phyloP scores from a whole-genome alignment of 1,140 invertebrate species.

The Nymphalis io region DNA sequence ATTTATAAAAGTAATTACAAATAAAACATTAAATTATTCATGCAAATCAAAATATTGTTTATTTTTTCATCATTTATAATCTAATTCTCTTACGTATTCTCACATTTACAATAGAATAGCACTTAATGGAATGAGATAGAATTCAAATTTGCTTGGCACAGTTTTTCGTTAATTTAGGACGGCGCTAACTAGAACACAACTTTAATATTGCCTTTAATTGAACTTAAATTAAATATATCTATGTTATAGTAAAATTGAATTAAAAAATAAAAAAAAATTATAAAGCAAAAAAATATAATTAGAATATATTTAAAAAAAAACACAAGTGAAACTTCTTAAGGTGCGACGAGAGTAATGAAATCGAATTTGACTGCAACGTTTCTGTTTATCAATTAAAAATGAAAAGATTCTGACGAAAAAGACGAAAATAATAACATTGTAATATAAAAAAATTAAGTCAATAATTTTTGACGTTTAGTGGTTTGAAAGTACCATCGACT shows the following conservation, averaged over 20 bases:
- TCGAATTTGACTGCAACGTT: too few relatives aligned
- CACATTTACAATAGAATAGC: conserved; percentile 36
- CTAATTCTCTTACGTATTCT: conserved; percentile 28
- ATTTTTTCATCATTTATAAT: conserved; percentile 32
- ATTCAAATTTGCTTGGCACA: conserved; percentile 54
- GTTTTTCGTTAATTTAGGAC: conserved; percentile 50
- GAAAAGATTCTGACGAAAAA: too few relatives aligned
- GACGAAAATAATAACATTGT: too few relatives aligned
- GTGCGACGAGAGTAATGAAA: too few relatives aligned
- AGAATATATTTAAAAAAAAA: too few relatives aligned
- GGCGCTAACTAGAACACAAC: conserved; percentile 43
- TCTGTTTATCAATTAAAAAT: too few relatives aligned
- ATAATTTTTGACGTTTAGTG: too few relatives aligned
- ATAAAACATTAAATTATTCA: conserved; percentile 47
- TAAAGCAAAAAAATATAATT: too few relatives aligned
- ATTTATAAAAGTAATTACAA: conserved; percentile 70
- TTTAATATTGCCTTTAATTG: conserved; percentile 14
- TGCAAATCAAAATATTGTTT: conserved; percentile 34
- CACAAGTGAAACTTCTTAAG: too few relatives aligned
- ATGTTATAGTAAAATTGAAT: background rate
- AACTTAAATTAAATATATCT: background rate
- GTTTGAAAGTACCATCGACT: too few relatives aligned
- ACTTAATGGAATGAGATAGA: conserved; percentile 25
- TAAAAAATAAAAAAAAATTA: too few relatives aligned
- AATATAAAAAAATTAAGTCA: too few relatives aligned